Base-by-base conservation (phyloP, 1,140 invertebrate species). In the Cotesia typhae region DNA sequence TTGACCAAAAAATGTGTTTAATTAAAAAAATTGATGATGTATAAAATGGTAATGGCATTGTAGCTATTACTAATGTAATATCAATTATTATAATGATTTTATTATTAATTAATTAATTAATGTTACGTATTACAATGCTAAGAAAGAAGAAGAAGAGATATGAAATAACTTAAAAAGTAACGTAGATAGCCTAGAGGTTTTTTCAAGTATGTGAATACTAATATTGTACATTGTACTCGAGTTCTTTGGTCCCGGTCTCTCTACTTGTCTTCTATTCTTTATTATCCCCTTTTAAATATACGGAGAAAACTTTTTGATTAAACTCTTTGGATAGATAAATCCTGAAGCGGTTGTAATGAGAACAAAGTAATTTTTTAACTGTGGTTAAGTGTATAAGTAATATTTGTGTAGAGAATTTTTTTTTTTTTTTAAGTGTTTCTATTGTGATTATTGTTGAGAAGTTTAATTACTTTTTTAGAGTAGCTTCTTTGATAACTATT, bases 401-500 rank as follows among this genome's bases (percentile, higher is more conserved):
- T 28, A 28, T 28, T 28, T 28, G 28, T 28, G 28, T 59, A 53
- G 9, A 35, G 5, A 37, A n/a, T 2, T 28, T 28, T 28, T 28
- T 47, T 47, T 47, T 9, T 47, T 41, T 7, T 41, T 41, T 28
- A 1, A 28, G 20, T 2, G 28, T 28, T 28, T 28, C 3, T 28
- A 28, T 28, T 28, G 28, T 28, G 28, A 28, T 28, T 28, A 28
- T 28, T 47, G 41, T 9, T 47, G 10, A 47, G 41, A 47, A 47
- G 10, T 9, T 47, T 9, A 6, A 7, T 7, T 47, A 9, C 2
- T 47, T 47, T 4, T 47, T 47, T 47, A 47, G 41, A 81, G 75
- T 73, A 78, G 77, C 76, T 81, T 80, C 81, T 81, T 70, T 59
- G 35, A 57, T 17, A 71, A 53, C 20, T 37, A 55, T 10, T 36